phyloP scores from a whole-genome alignment of 2,888 invertebrate genomes.

The Protodeltote pygarga region DNA sequence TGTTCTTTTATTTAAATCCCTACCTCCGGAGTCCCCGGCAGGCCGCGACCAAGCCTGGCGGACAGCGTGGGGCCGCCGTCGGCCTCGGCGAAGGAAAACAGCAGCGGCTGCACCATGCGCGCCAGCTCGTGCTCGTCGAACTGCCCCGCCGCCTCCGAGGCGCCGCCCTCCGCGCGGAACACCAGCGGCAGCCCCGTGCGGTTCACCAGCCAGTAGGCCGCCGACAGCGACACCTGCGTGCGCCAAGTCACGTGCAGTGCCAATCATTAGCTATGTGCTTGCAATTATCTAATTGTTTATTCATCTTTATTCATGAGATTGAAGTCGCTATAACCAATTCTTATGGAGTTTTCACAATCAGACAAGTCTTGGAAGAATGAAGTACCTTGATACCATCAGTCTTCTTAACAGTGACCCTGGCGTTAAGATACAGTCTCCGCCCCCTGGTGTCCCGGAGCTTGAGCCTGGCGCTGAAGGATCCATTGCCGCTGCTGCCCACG shows the following conservation, averaged over 20 bases:
- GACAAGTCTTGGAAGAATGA: not conserved
- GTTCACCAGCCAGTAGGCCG: conserved; percentile 98
- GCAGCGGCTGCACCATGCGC: conserved; percentile 95
- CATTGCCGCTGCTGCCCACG: conserved; percentile 55
- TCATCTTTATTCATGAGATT: too few species aligned
- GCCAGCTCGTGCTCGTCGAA: conserved; percentile 98
- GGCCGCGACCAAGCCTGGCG: conserved; percentile 91
- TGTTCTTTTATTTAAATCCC: too few species aligned
- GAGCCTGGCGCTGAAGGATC: conserved; percentile 89
- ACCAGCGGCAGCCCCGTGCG: conserved; percentile 98
- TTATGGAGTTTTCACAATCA: too few species aligned
- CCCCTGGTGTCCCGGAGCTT: conserved; percentile 91
- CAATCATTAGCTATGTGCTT: too few species aligned
- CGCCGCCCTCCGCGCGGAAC: conserved; percentile 95
- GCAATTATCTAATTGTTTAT: too few species aligned
- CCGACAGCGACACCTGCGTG: conserved; percentile 90
- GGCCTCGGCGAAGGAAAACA: conserved; percentile 97
- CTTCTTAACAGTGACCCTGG: conserved; percentile 82
- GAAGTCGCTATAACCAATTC: too few species aligned
- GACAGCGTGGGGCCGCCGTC: conserved; percentile 93
- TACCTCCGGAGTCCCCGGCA: conserved; percentile 81
- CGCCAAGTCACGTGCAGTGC: too few species aligned
- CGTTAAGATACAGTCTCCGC: conserved; percentile 91
- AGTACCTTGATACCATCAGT: conserved; percentile 84
- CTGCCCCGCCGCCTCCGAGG: conserved; percentile 94